These are phyloP conservation scores for Eupithecia subfuscata DNA, from an alignment of 2,888 invertebrate genomes.

Conservation along the genomic window DNA sequence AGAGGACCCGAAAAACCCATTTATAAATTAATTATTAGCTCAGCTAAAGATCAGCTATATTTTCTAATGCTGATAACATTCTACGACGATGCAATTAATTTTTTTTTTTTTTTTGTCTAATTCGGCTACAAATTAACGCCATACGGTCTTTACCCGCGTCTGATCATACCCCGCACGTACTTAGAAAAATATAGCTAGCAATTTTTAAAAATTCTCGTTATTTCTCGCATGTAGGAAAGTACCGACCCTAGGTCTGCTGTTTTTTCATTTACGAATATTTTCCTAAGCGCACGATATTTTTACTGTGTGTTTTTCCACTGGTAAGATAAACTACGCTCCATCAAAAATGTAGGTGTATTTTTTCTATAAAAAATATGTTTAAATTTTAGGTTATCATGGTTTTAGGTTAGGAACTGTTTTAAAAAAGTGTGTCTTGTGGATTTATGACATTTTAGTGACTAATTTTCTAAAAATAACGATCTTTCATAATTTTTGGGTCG, in stretches of 20 bases:
- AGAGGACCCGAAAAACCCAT: too few species aligned
- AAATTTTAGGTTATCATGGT: slow-evolving; percentile 25
- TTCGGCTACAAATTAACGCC: too few species aligned
- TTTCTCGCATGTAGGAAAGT: background rate
- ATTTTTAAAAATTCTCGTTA: background rate
- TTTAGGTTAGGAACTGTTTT: background rate
- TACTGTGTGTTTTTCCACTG: slow-evolving; percentile 81
- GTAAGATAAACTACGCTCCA: slow-evolving; percentile 83
- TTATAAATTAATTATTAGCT: too few species aligned
- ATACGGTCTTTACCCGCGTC: too few species aligned
- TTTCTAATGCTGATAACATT: too few species aligned
- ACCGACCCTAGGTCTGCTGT: slow-evolving; percentile 76
- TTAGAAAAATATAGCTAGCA: background rate
- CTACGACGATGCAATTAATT: too few species aligned
- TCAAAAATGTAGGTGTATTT: slow-evolving; percentile 73
- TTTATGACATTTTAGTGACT: background rate
- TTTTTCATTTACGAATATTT: slow-evolving; percentile 84
- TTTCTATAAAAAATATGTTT: slow-evolving; percentile 50
- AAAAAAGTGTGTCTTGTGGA: background rate
- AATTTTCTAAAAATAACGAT: background rate
- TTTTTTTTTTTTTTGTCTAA: too few species aligned
- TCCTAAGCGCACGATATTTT: slow-evolving; percentile 82
- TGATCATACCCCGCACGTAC: too few species aligned
- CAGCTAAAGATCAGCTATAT: too few species aligned
- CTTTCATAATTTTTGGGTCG: background rate